Base-by-base conservation (phyloP, 2,113 vertebrate species). In the Corythornis vintsioides region DNA sequence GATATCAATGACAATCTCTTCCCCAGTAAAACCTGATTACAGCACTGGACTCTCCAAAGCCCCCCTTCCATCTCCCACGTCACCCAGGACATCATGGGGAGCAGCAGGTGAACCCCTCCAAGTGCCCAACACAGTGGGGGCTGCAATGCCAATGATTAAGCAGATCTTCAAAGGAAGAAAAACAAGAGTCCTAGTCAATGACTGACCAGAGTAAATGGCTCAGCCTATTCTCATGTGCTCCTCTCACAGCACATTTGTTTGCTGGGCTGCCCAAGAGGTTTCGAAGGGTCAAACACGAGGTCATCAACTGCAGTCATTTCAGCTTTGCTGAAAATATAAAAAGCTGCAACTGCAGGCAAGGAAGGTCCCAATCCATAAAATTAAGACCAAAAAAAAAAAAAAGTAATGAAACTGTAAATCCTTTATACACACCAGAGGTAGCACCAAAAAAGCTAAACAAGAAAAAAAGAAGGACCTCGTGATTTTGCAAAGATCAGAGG, bases 161-260 rank as follows among this genome's bases (percentile, higher is more conserved):
- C 48, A 78, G 75, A 66, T 67, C 92, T 91, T 96, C 92, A 95
- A 94, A 96, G 50, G 60, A 45, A 89, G 65, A 74, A 90, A 92
- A 95, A 93, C 87, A 96, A 91, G 88, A 93, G 78, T 83, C 35
- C 91, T 89, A 45, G 95, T 94, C 94, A 96, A 96, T 96, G 96
- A 96, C 92, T 94, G 94, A 94, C 87, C 91, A 92, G 61, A 1
- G 2, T 69, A 92, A 92, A 83, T 65, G 64, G 91, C 94, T 89
- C 80, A 53, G 90, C 80, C 80, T 81, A 14, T 90, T 90, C 94
- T 90, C 91, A 79, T 59, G 81, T 67, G 89, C 81, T 94, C 81
- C 83, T 86, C 78, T 88, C 92, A 42, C 94, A 91, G 60, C 84
- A 89, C 82, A 88, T 95, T 94, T 95, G 95, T 94, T 96, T 95